A percentile compares a stretch with the other conserved stretches of the same genome.
These are phyloP conservation scores for Belgica antarctica DNA, from an alignment of 2,888 invertebrate species.

Conservation along the genomic window DNA sequence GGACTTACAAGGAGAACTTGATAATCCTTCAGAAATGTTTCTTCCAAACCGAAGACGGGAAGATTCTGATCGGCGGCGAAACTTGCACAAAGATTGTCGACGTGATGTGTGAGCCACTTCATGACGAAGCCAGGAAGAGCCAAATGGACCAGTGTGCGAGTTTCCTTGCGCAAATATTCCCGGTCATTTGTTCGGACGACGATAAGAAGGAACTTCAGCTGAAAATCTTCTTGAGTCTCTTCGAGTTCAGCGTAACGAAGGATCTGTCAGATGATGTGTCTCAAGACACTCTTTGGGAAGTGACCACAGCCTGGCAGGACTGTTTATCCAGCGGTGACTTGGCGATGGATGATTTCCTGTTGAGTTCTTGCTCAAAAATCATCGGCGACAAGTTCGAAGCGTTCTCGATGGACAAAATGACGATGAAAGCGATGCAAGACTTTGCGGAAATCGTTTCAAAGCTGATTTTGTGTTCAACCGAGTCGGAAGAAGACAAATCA, in stretches of 20 bases:
- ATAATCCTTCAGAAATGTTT: constrained; percentile 54
- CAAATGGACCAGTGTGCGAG: constrained; percentile 58
- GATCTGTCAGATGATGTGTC: constrained; percentile 49
- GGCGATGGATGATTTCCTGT: constrained; percentile 48
- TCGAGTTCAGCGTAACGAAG: constrained; percentile 55
- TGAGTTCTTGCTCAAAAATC: constrained; percentile 45
- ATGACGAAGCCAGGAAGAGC: constrained; percentile 46
- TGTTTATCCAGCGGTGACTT: constrained; percentile 54
- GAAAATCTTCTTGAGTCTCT: constrained; percentile 56
- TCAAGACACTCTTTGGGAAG: constrained; percentile 59
- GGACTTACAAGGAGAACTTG: constrained; percentile 50
- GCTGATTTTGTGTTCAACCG: constrained; percentile 52
- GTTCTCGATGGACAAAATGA: neutral
- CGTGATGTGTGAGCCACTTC: constrained; percentile 50
- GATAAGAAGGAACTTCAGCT: constrained; percentile 53
- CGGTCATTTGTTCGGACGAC: constrained; percentile 56
- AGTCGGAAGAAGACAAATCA: constrained; percentile 48
- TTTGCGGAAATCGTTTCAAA: constrained; percentile 42
- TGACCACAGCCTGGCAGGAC: constrained; percentile 61
- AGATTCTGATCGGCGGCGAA: constrained; percentile 50
- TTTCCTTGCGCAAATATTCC: constrained; percentile 58
- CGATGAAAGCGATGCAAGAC: constrained; percentile 36
- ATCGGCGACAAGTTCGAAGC: neutral
- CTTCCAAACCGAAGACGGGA: constrained; percentile 53
- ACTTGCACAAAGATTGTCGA: constrained; percentile 52